A percentile compares a stretch with the other conserved stretches of the same genome.
phyloP scores from a whole-genome alignment of 1,140 invertebrate genomes.

The Conus betulinus region DNA sequence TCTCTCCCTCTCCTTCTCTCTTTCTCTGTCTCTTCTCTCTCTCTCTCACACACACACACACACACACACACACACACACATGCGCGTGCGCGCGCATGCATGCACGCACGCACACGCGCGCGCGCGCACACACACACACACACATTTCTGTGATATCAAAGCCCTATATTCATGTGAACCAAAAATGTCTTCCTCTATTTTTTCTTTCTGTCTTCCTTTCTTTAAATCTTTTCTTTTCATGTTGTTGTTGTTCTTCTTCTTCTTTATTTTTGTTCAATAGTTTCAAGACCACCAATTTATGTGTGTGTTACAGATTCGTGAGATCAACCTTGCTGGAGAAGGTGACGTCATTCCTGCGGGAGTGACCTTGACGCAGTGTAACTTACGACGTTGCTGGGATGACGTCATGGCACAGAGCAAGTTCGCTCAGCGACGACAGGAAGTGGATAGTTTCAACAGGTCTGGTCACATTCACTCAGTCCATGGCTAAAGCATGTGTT shows the following conservation, averaged over 20 bases:
- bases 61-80: too few species aligned
- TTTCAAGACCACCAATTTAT: neutral
- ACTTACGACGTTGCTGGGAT: conserved; percentile 86
- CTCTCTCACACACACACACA: too few species aligned
- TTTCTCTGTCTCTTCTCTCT: neutral
- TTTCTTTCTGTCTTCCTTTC: too few species aligned
- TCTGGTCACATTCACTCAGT: conserved; percentile 20
- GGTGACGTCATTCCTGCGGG: conserved; percentile 88
- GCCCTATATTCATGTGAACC: too few species aligned
- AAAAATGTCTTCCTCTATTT: too few species aligned
- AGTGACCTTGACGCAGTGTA: conserved; percentile 86
- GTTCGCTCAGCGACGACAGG: conserved; percentile 76
- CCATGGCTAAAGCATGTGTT: too few species aligned
- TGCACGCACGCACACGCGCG: too few species aligned
- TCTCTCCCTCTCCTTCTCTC: neutral
- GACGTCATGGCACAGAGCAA: conserved; percentile 85
- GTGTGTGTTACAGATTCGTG: conserved; percentile 77
- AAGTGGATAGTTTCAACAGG: conserved; percentile 68
- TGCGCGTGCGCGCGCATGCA: too few species aligned
- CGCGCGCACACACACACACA: too few species aligned
- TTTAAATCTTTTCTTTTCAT: neutral
- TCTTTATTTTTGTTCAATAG: neutral
- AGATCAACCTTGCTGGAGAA: conserved; percentile 89
- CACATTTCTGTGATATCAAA: too few species aligned
- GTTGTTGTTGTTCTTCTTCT: neutral